Evolutionary conservation across 2,797 vertebrate species (phyloP).

Genomic region (Halcyon chelicuti): DNA sequence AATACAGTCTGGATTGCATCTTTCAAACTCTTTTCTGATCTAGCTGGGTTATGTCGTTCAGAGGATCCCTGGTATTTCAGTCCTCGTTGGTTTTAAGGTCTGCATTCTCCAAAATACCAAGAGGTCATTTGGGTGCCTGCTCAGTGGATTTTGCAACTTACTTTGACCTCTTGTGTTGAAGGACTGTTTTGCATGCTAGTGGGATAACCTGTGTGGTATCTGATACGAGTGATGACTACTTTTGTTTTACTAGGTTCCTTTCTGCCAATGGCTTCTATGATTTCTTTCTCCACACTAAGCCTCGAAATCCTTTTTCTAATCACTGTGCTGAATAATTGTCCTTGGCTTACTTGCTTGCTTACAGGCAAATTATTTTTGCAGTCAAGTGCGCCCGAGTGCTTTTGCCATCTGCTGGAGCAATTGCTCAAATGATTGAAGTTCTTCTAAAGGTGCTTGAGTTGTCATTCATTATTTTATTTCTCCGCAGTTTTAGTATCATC

Average conservation of each 20-base stretch:
- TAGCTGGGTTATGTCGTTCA: not conserved
- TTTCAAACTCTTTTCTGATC: not conserved
- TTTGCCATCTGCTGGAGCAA: constrained; percentile 74
- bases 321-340: constrained; percentile 44
- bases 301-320: constrained; percentile 30
- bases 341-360: constrained; percentile 47
- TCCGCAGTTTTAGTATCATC: not conserved
- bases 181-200: not conserved
- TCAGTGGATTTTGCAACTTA: not conserved
- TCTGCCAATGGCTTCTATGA: not conserved
- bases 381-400: constrained; percentile 1
- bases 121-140: not conserved
- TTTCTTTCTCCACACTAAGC: not conserved
- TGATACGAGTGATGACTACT: not conserved
- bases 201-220: not conserved
- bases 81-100: not conserved
- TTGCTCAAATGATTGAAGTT: constrained; percentile 42
- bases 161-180: not conserved
- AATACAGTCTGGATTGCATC: not conserved
- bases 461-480: constrained; percentile 32
- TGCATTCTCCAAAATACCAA: not conserved
- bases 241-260: not conserved
- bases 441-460: constrained; percentile 28
- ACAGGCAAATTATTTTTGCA: constrained; percentile 72
- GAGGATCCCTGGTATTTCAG: not conserved